Evolutionary conservation across 2,113 vertebrate genomes (phyloP).

Genomic region (Crotalus tigris): DNA sequence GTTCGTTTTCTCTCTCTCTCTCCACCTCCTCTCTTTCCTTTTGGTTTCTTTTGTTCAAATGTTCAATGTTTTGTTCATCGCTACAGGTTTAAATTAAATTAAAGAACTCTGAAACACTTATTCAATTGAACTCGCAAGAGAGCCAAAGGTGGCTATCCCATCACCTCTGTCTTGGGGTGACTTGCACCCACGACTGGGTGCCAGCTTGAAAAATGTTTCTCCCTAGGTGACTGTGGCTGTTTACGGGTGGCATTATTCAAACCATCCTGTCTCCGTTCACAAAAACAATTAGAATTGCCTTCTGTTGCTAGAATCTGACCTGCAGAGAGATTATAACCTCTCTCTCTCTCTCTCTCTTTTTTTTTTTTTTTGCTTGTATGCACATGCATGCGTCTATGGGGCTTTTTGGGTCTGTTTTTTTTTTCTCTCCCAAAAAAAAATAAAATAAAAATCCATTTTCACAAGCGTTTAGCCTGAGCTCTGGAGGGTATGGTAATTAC

Average conservation of each 20-base stretch:
- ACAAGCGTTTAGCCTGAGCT: constrained; percentile 21
- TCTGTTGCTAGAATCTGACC: neutral
- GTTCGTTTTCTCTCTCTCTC: neutral
- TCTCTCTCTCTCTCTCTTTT: neutral
- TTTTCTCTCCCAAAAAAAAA: neutral
- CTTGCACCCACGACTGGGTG: neutral
- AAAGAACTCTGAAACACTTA: neutral
- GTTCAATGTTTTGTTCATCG: neutral
- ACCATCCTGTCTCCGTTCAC: neutral
- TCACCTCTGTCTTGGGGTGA: neutral
- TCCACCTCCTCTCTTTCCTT: neutral
- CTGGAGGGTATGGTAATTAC: constrained; percentile 31
- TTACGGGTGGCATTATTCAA: neutral
- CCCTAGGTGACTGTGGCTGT: neutral
- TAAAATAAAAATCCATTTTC: constrained; percentile 19
- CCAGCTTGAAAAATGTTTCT: neutral
- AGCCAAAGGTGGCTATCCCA: neutral
- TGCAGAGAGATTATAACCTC: constrained; percentile 10
- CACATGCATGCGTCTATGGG: neutral
- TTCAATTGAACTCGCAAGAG: neutral
- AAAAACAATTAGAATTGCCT: constrained; percentile 19
- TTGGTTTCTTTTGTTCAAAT: neutral
- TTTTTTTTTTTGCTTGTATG: too few relatives aligned
- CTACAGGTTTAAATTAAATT: neutral
- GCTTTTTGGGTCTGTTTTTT: neutral